A percentile compares a stretch with the other conserved stretches of the same genome.
These are phyloP conservation scores for Zaprionus nigranus DNA, from an alignment of 1,140 invertebrate species.

Conservation along the genomic window DNA sequence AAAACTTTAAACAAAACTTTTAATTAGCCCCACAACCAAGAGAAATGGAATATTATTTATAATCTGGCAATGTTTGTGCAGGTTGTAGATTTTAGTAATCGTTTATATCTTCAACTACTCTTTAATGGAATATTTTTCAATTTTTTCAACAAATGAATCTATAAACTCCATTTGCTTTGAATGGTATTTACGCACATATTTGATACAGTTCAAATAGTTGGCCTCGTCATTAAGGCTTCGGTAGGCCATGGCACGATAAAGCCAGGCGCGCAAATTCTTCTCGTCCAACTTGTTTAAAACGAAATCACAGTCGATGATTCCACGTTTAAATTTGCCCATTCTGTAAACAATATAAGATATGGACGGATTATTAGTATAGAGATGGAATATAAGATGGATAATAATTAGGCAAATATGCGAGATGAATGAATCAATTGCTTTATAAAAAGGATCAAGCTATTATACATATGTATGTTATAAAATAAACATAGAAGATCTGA, in stretches of 20 bases:
- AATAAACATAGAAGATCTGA: neutral
- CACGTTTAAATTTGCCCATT: conserved; percentile 70
- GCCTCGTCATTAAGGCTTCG: conserved; percentile 71
- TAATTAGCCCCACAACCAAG: conserved; percentile 32
- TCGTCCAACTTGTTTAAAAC: conserved; percentile 83
- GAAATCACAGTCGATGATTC: conserved; percentile 81
- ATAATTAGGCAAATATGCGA: no score
- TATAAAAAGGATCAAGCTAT: no score
- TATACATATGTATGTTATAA: neutral
- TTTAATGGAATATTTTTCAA: neutral
- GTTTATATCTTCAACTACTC: neutral
- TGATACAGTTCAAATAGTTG: conserved; percentile 77
- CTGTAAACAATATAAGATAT: conserved; percentile 30
- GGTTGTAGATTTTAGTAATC: neutral
- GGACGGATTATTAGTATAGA: neutral
- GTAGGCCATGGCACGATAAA: conserved; percentile 81
- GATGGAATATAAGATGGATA: neutral
- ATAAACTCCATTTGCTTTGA: conserved; percentile 80
- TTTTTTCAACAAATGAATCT: conserved; percentile 68
- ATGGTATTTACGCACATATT: conserved; percentile 84
- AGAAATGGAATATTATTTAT: neutral
- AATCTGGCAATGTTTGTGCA: neutral
- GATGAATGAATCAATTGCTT: no score
- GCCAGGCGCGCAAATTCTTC: conserved; percentile 80
- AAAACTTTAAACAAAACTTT: conserved; percentile 38